Evolutionary conservation across 2,113 vertebrate species (phyloP).

Genomic region (Chlamydotis undulata): DNA sequence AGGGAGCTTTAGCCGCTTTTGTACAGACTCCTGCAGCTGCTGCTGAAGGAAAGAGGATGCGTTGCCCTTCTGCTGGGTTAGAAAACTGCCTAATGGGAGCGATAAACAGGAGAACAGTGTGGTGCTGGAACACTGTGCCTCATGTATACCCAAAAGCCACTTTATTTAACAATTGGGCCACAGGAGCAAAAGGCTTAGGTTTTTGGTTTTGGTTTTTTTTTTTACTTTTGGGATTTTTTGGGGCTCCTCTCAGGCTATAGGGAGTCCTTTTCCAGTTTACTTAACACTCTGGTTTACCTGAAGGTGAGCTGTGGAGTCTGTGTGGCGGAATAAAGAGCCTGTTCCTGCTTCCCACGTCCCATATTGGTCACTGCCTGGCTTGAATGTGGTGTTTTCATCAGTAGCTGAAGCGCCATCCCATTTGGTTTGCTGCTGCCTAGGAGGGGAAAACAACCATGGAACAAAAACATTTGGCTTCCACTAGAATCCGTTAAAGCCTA

Average conservation of each 20-base stretch:
- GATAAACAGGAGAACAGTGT: background rate
- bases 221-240: background rate
- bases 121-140: background rate
- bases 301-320: background rate
- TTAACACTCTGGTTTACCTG: background rate
- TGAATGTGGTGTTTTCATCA: slow-evolving; percentile 43
- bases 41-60: background rate
- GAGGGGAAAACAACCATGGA: background rate
- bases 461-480: slow-evolving; percentile 52
- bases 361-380: background rate
- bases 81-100: background rate
- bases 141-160: background rate
- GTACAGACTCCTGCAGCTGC: background rate
- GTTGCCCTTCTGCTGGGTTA: background rate
- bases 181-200: background rate
- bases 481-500: slow-evolving; percentile 40
- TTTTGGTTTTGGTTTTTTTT: background rate
- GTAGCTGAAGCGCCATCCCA: background rate
- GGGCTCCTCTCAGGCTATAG: background rate
- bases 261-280: background rate
- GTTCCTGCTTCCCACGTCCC: background rate
- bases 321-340: background rate
- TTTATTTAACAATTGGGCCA: background rate
- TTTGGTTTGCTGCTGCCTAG: slow-evolving; percentile 19
- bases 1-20: background rate